A percentile compares a stretch with the other conserved stretches of the same genome.
Evolutionary conservation across 2,113 vertebrate genomes (phyloP).

Genomic region (Empidonax traillii): DNA sequence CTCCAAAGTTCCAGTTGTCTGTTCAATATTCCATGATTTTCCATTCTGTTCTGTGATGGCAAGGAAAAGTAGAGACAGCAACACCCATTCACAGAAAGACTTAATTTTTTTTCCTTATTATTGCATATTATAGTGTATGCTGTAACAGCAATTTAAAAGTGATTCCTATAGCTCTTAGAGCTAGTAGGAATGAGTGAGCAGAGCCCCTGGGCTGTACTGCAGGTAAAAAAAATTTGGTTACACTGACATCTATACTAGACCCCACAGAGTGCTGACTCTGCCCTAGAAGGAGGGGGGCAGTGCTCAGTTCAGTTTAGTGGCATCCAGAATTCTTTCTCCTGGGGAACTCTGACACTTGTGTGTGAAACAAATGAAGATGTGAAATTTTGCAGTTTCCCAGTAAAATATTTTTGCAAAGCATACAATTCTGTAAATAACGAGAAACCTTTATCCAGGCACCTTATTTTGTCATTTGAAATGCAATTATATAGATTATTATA

Average conservation of each 20-base stretch:
- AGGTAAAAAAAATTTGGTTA: neutral
- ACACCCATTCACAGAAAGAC: neutral
- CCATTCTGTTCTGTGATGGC: neutral
- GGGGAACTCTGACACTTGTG: neutral
- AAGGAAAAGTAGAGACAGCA: neutral
- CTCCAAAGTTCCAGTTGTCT: neutral
- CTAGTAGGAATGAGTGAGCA: neutral
- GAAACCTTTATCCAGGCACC: neutral
- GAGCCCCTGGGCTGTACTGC: neutral
- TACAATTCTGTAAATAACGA: neutral
- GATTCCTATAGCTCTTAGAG: neutral
- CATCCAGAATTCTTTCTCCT: neutral
- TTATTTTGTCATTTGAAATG: neutral
- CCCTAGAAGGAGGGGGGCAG: neutral
- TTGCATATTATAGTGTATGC: neutral
- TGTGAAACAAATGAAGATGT: neutral
- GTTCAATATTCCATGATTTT: neutral
- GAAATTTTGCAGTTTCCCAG: neutral
- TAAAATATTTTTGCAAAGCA: neutral
- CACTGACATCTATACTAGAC: neutral
- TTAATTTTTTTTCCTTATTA: neutral
- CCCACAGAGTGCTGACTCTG: neutral
- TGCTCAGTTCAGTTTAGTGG: neutral
- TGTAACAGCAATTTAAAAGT: neutral
- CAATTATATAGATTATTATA: neutral